Percentiles rank a stretch among this genome's conserved stretches.
These are phyloP conservation scores for Aleadryas rufinucha DNA, from an alignment of 2,113 vertebrate species.

Conservation along the genomic window DNA sequence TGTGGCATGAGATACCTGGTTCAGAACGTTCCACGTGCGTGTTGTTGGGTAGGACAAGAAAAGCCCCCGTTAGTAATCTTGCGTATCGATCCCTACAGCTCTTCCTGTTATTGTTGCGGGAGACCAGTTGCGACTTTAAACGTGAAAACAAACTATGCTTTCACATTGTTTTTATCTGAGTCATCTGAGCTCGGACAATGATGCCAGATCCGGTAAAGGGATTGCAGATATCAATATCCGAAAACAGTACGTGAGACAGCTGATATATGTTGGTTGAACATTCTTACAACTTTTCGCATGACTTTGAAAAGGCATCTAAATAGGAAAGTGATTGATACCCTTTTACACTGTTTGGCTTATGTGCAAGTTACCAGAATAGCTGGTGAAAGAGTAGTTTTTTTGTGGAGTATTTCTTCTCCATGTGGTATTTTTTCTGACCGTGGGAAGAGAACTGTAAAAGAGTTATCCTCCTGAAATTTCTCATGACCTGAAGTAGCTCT, in stretches of 20 bases:
- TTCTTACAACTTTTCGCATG: not conserved
- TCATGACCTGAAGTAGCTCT: conserved; percentile 56
- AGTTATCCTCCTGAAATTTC: conserved; percentile 50
- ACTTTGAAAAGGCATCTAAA: not conserved
- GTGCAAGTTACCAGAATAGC: conserved; percentile 10
- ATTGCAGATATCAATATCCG: not conserved
- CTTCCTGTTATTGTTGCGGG: conserved; percentile 61
- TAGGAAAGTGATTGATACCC: conserved; percentile 21
- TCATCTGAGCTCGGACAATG: conserved; percentile 50
- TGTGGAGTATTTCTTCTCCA: conserved; percentile 32
- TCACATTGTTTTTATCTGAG: conserved; percentile 39
- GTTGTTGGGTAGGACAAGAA: not conserved
- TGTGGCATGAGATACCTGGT: not conserved
- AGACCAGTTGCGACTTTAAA: conserved; percentile 7
- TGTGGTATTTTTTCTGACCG: conserved; percentile 42
- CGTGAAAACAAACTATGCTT: conserved; percentile 29
- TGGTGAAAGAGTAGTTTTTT: not conserved
- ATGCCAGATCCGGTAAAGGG: conserved; percentile 25
- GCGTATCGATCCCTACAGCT: conserved; percentile 13
- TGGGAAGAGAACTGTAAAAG: conserved; percentile 44
- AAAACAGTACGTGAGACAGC: not conserved
- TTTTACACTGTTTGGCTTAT: not conserved
- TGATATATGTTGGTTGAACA: not conserved
- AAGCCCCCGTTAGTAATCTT: not conserved
- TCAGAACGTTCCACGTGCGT: not conserved